Evolutionary conservation across 1,140 invertebrate genomes (phyloP).

Genomic region (Himalopsyche phryganea): DNA sequence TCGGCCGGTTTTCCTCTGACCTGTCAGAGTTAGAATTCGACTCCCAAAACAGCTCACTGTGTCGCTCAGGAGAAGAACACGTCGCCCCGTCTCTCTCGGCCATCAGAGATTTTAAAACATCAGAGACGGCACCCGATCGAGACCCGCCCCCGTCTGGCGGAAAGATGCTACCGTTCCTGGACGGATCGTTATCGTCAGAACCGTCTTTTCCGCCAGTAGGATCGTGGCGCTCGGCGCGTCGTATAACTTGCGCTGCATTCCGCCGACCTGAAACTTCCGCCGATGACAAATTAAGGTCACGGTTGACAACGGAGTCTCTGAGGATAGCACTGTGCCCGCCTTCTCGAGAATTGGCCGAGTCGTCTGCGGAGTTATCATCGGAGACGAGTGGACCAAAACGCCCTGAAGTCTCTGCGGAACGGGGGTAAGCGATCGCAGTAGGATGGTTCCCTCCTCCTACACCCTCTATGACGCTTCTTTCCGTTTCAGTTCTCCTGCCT

Average conservation of each 20-base stretch:
- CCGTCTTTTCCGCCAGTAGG: constrained; percentile 4
- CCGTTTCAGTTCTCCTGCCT: constrained; percentile 17
- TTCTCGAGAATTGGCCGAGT: constrained; percentile 26
- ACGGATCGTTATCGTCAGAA: constrained; percentile 19
- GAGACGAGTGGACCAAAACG: constrained; percentile 15
- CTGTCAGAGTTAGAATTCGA: constrained; percentile 45
- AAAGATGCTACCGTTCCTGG: constrained; percentile 42
- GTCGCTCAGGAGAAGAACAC: constrained; percentile 44
- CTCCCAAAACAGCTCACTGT: constrained; percentile 49
- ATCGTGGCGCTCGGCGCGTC: constrained; percentile 18
- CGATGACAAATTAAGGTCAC: too few relatives aligned
- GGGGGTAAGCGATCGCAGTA: not conserved
- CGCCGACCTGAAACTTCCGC: constrained; percentile 4
- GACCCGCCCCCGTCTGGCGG: constrained; percentile 41
- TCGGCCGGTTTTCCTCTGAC: constrained; percentile 36
- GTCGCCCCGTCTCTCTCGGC: constrained; percentile 36
- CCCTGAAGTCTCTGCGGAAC: constrained; percentile 12
- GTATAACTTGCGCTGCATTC: constrained; percentile 28
- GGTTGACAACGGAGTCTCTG: not conserved
- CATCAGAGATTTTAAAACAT: constrained; percentile 40
- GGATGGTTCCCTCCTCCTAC: constrained; percentile 21
- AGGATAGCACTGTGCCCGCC: constrained; percentile 21
- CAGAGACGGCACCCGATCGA: constrained; percentile 29
- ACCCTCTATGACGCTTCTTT: constrained; percentile 30
- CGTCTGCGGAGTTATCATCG: constrained; percentile 27